These are phyloP conservation scores for Scaptomyza reducta DNA, from an alignment of 2,888 invertebrate species.

Conservation along the genomic window DNA sequence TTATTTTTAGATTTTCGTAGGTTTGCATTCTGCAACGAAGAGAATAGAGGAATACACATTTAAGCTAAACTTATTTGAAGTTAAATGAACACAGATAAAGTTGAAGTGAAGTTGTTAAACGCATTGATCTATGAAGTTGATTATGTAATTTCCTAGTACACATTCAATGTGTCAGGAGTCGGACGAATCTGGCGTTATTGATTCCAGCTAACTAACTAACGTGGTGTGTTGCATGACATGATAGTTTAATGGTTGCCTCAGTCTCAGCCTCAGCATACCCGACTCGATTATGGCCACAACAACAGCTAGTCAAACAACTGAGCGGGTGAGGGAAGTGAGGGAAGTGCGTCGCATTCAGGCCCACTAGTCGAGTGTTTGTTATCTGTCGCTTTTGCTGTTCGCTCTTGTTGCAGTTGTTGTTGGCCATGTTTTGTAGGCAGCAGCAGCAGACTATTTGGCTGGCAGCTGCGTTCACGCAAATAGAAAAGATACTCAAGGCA, in stretches of 20 bases:
- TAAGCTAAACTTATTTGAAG: too few relatives aligned
- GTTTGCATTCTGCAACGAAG: too few relatives aligned
- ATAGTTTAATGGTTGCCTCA: conserved; percentile 20
- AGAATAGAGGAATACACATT: too few relatives aligned
- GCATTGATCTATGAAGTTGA: too few relatives aligned
- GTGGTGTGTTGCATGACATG: conserved; percentile 4
- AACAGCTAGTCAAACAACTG: conserved; percentile 32
- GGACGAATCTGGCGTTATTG: neutral
- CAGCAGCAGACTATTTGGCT: conserved; percentile 55
- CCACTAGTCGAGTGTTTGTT: conserved; percentile 53
- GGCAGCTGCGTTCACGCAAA: conserved; percentile 75
- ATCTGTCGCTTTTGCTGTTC: conserved; percentile 49
- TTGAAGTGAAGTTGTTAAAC: too few relatives aligned
- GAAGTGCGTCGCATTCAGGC: conserved; percentile 23
- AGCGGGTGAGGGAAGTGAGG: neutral
- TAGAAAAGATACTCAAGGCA: conserved; percentile 77
- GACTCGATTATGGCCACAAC: conserved; percentile 32
- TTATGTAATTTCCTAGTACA: too few relatives aligned
- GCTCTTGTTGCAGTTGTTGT: conserved; percentile 11
- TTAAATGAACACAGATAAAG: too few relatives aligned
- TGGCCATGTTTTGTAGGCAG: conserved; percentile 51
- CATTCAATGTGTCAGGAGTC: neutral
- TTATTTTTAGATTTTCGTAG: too few relatives aligned
- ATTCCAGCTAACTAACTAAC: conserved; percentile 3
- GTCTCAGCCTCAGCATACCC: conserved; percentile 9